Base-by-base conservation (phyloP, 2,888 invertebrate species). In the Tetranychus piercei region DNA sequence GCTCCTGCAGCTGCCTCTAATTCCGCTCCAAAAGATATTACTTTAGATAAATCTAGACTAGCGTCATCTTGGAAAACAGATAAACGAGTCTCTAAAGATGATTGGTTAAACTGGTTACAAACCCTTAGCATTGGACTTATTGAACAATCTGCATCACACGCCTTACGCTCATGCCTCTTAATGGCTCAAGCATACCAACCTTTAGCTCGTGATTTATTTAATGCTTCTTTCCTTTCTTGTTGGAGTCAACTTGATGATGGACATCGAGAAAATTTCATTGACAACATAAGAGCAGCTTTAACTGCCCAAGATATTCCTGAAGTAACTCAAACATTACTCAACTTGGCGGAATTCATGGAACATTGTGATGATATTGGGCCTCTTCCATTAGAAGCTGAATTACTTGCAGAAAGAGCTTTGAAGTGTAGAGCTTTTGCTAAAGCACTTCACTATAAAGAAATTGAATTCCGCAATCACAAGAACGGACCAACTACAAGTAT, bases 311-410 rank as follows among this genome's bases (percentile, higher is more conserved):
- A 95, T 81, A 88, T 95, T 74, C 94, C 95, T 0, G 96, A 97
- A 82, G 89, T 96, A 71, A 95, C 94, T 0, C 96, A 96, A 81
- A 94, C 94, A 0, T 90, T 97, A 77, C 85, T 99, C 18, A 99
- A 99, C 84, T 85, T 99, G 77, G 96, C 96, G 0, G 99, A 99
- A 83, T 99, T 99, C 81, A 96, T 99, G 94, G 99, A 99, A 80
- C 99, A 99, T 81, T 97, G 96, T 80, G 97, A 99, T 67, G 71
- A 67, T 44, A 77, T 92, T 81, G 95, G 95, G 43, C 90, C 95
- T 0, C 83, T 99, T 77, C 95, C 96, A 0, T 86, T 99, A 76
- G 89, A 93, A 76, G 88, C 91, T 0, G 89, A 90, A 76, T 83
- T 94, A 73, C 84, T 99, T 0, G 95, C 96, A 0, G 90, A 94